These are phyloP conservation scores for Colletes collaris DNA, from an alignment of 2,888 invertebrate species.

Conservation along the genomic window DNA sequence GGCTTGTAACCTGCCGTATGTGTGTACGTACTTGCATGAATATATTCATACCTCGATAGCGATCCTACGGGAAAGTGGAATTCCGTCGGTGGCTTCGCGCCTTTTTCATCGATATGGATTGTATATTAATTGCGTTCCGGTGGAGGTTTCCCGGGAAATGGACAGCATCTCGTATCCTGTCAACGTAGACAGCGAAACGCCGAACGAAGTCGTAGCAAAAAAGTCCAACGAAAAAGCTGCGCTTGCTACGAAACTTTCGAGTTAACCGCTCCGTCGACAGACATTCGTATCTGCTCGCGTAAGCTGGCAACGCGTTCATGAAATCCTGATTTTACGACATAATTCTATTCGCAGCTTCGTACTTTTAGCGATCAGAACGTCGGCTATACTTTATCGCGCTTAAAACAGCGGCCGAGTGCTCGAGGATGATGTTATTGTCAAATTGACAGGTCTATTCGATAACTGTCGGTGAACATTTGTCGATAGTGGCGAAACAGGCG, in stretches of 20 bases:
- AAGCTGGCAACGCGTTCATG: background rate
- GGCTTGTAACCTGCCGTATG: slow-evolving; percentile 16
- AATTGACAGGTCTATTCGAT: background rate
- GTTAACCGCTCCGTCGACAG: slow-evolving; percentile 11
- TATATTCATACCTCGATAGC: slow-evolving; percentile 28
- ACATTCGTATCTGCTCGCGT: slow-evolving; percentile 2
- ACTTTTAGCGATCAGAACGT: background rate
- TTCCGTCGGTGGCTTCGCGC: slow-evolving; percentile 39
- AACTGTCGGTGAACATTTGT: background rate
- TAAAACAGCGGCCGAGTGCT: background rate
- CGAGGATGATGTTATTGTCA: slow-evolving; percentile 9
- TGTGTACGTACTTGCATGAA: slow-evolving; percentile 18
- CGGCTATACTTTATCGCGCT: slow-evolving; percentile 9
- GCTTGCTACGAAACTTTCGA: background rate
- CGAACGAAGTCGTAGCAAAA: background rate
- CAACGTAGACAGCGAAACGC: background rate
- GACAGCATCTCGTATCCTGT: too few relatives aligned
- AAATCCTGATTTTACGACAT: slow-evolving; percentile 24
- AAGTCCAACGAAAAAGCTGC: slow-evolving; percentile 4
- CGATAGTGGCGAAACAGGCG: too few relatives aligned
- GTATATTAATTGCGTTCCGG: slow-evolving; percentile 46
- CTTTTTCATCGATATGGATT: slow-evolving; percentile 12
- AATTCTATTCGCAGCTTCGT: slow-evolving; percentile 15
- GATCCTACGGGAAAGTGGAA: slow-evolving; percentile 22
- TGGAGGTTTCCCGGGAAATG: background rate